A percentile compares a stretch with the other conserved stretches of the same genome.
Evolutionary conservation across 2,797 vertebrate species (phyloP).

Genomic region (Epinephelus coioides): DNA sequence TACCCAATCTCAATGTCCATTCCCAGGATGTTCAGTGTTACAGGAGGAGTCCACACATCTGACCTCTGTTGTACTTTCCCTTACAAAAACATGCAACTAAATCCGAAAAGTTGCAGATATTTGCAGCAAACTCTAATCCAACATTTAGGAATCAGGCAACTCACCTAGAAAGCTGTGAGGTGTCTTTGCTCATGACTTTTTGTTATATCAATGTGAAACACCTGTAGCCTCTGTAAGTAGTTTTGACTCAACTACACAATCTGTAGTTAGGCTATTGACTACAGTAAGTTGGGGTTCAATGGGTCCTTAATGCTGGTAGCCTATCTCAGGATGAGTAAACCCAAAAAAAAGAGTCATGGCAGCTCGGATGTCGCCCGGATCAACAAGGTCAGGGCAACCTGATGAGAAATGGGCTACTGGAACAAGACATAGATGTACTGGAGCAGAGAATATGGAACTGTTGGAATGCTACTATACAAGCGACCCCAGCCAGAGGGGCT

Average conservation of each 20-base stretch:
- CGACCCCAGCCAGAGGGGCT: too few relatives aligned
- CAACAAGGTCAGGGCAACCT: too few relatives aligned
- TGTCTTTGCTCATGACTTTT: neutral
- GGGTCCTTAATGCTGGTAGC: too few relatives aligned
- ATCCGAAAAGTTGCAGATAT: neutral
- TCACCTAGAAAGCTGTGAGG: neutral
- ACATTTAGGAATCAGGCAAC: neutral
- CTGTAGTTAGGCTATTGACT: neutral
- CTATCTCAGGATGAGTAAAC: too few relatives aligned
- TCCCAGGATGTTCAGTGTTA: too few relatives aligned
- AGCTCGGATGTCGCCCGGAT: too few relatives aligned
- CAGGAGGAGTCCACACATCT: neutral
- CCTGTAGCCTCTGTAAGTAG: neutral
- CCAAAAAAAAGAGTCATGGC: too few relatives aligned
- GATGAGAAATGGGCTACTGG: too few relatives aligned
- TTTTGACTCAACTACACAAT: neutral
- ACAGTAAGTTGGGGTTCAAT: too few relatives aligned
- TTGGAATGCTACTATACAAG: too few relatives aligned
- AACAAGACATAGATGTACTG: too few relatives aligned
- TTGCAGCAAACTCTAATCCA: neutral
- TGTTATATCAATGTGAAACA: neutral
- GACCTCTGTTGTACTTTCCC: neutral
- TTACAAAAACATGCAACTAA: neutral
- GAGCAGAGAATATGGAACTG: too few relatives aligned
- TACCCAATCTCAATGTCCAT: neutral